A percentile compares a stretch with the other conserved stretches of the same genome.
phyloP scores from a whole-genome alignment of 2,113 vertebrate genomes.

The Ahaetulla prasina region DNA sequence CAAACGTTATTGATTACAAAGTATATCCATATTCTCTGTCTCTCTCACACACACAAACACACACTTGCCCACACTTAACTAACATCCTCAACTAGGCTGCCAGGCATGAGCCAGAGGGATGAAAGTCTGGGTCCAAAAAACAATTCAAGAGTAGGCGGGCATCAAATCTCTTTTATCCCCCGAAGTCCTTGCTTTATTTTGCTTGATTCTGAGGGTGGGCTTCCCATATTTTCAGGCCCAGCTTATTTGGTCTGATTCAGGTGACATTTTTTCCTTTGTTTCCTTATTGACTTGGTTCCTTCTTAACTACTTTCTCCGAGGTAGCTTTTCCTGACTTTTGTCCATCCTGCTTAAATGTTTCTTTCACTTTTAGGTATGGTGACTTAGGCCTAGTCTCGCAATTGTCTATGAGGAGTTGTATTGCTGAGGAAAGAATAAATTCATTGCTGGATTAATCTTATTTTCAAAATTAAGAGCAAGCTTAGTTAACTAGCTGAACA shows the following conservation, averaged over 20 bases:
- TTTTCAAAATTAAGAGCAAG: constrained; percentile 37
- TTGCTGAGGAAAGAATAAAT: constrained; percentile 4
- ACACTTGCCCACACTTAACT: background rate
- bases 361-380: background rate
- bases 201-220: background rate
- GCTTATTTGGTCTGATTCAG: background rate
- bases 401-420: background rate
- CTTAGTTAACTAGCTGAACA: constrained; percentile 32
- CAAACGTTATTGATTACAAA: background rate
- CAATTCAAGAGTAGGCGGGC: background rate
- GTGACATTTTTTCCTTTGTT: background rate
- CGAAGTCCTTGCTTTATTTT: background rate
- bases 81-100: background rate
- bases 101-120: background rate
- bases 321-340: background rate
- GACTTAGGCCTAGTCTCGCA: background rate
- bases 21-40: background rate
- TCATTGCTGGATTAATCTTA: background rate
- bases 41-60: background rate
- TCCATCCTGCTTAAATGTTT: background rate
- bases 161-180: background rate
- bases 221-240: background rate
- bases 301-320: background rate
- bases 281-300: background rate
- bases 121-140: background rate